Base-by-base conservation (phyloP, 1,140 invertebrate species). In the Phymastichus coffea region DNA sequence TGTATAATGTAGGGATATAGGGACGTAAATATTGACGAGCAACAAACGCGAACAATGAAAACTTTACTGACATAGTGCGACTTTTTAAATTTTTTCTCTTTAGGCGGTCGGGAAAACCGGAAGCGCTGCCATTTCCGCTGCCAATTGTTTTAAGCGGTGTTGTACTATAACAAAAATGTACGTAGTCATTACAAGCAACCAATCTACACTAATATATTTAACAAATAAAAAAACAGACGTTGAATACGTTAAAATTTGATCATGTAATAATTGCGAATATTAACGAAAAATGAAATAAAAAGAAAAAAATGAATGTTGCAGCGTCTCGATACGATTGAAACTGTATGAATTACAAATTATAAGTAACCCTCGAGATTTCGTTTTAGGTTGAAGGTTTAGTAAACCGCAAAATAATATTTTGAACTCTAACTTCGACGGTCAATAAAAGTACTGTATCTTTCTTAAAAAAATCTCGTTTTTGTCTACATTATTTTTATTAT, bases 361-460 rank as follows among this genome's bases (percentile, higher is more conserved):
- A 28, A 1, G 14, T 10, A 46, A 38, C 28, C 38, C 30, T 60
- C 17, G 25, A 54, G 33, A 38, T 25, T 46, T 48, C 26, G 49
- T 60, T 60, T 54, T 17, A 52, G 49, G 19, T 53, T 47, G 52
- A 60, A 47, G 30, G 15, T 54, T 53, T 54, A 60, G 33, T 53
- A 47, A 53, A 59, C 44, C 8, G 38, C 25, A 54, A 46, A 58
- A 20, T 60, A 35, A 60, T 10, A 60, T 54, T 60, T 54, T 48
- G 37, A 60, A 53, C 33, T 60, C 28, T 48, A 54, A 38, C 51
- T 54, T 54, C 23, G 35, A 60, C 43, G 43, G 51, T 54, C 49
- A 60, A 54, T 59, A 54, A 60, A 59, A 60, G 43, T 54, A 48
- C 49, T 60, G 57, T 60, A 54, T 60, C 57, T 60, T 60, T 60